A percentile compares a stretch with the other conserved stretches of the same genome.
Evolutionary conservation across 1,140 invertebrate species (phyloP).

Genomic region (Adelges cooleyi): DNA sequence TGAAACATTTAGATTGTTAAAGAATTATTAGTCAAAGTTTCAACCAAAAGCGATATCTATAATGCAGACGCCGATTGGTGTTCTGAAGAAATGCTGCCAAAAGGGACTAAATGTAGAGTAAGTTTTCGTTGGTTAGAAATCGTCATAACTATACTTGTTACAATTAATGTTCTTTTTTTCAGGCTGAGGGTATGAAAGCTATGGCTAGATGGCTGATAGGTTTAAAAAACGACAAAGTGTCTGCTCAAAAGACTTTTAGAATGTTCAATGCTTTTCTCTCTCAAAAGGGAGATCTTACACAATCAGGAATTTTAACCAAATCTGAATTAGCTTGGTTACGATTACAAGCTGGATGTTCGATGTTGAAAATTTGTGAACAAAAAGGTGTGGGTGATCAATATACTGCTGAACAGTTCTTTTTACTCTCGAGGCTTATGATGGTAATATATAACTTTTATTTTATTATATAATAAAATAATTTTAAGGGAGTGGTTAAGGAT

Average conservation of each 20-base stretch:
- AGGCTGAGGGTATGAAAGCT: constrained; percentile 81
- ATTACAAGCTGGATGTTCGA: constrained; percentile 80
- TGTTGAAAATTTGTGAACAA: constrained; percentile 93
- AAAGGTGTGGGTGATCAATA: constrained; percentile 91
- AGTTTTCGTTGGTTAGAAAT: not conserved
- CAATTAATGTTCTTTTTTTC: constrained; percentile 4
- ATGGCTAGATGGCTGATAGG: constrained; percentile 93
- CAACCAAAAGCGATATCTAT: constrained; percentile 37
- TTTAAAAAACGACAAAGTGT: constrained; percentile 73
- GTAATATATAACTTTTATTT: constrained; percentile 39
- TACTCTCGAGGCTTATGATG: constrained; percentile 78
- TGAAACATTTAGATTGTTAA: constrained; percentile 65
- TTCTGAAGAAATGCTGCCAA: constrained; percentile 70
- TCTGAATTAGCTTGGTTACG: constrained; percentile 89
- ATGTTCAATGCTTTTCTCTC: constrained; percentile 82
- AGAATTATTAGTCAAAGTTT: constrained; percentile 74
- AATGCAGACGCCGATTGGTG: constrained; percentile 66
- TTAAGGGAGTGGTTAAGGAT: not conserved
- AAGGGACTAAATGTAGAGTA: constrained; percentile 84
- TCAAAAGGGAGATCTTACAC: constrained; percentile 71
- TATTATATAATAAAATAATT: not conserved
- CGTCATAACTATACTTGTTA: not conserved
- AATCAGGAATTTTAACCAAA: constrained; percentile 51
- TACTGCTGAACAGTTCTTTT: constrained; percentile 87
- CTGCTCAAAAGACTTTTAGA: constrained; percentile 86